These are phyloP conservation scores for Herpailurus yagouaroundi DNA, from an alignment of 2,113 vertebrate genomes.

Conservation along the genomic window DNA sequence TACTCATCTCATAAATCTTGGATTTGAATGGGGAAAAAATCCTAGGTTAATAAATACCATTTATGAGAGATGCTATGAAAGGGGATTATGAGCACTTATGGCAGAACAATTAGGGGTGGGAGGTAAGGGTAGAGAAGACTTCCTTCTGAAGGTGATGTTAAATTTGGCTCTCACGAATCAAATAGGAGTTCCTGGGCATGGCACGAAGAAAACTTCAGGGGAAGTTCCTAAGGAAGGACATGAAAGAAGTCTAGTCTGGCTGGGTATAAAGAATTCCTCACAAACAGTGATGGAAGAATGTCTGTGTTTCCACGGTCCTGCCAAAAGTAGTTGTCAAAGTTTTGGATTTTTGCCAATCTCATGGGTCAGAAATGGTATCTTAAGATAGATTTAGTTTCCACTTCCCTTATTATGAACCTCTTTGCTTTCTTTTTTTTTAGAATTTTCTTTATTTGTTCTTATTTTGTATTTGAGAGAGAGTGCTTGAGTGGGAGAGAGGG, in stretches of 20 bases:
- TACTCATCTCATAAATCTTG: not conserved
- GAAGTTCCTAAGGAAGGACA: not conserved
- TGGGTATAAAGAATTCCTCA: not conserved
- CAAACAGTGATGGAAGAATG: rapidly evolving
- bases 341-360: not conserved
- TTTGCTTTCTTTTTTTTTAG: not conserved
- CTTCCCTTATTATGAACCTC: not conserved
- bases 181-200: too few relatives aligned
- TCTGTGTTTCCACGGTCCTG: not conserved
- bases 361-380: not conserved
- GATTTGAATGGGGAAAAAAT: not conserved
- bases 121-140: not conserved
- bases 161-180: not conserved
- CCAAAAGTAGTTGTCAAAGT: not conserved
- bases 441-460: too few relatives aligned
- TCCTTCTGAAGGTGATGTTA: not conserved
- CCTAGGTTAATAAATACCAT: not conserved
- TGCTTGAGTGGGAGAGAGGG: too few relatives aligned
- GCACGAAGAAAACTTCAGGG: not conserved
- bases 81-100: not conserved
- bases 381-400: not conserved
- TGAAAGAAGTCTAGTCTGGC: not conserved
- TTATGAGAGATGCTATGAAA: not conserved
- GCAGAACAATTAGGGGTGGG: not conserved
- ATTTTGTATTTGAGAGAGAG: too few relatives aligned